Evolutionary conservation across 2,797 vertebrate species (phyloP).

Genomic region (Brotula barbata): DNA sequence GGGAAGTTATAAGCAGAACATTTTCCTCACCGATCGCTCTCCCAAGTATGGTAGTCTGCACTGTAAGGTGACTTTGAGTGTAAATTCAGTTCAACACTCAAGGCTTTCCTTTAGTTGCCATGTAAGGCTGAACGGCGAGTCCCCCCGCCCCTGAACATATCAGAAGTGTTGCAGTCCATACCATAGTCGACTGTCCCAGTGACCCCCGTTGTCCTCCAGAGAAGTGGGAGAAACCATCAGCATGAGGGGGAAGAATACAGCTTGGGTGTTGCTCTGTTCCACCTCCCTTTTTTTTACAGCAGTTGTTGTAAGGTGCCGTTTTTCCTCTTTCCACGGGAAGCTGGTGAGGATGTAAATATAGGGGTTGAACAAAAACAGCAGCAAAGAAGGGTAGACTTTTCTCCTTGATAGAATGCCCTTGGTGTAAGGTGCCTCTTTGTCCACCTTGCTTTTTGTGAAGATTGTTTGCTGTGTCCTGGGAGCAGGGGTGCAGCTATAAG

Average conservation of each 20-base stretch:
- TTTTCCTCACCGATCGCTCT: conserved; percentile 64
- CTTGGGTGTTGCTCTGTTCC: conserved; percentile 12
- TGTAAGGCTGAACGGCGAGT: conserved; percentile 74
- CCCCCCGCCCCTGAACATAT: conserved; percentile 69
- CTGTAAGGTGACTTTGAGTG: conserved; percentile 82
- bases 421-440: conserved; percentile 34
- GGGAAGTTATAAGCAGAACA: conserved; percentile 67
- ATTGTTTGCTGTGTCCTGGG: conserved; percentile 64
- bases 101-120: conserved; percentile 76
- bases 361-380: conserved; percentile 14
- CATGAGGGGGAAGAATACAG: conserved; percentile 43
- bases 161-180: conserved; percentile 76
- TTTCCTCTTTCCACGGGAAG: conserved; percentile 57
- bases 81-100: conserved; percentile 78
- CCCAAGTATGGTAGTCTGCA: conserved; percentile 77
- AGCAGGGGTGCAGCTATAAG: conserved; percentile 67
- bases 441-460: conserved; percentile 58
- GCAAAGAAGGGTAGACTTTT: conserved; percentile 35
- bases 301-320: conserved; percentile 36
- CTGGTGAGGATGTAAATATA: conserved; percentile 32
- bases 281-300: conserved; percentile 36
- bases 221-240: conserved; percentile 64
- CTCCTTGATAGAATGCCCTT: conserved; percentile 49
- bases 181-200: conserved; percentile 72
- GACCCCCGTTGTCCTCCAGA: conserved; percentile 79